phyloP scores from a whole-genome alignment of 2,888 invertebrate species.

The Melipona bicolor region DNA sequence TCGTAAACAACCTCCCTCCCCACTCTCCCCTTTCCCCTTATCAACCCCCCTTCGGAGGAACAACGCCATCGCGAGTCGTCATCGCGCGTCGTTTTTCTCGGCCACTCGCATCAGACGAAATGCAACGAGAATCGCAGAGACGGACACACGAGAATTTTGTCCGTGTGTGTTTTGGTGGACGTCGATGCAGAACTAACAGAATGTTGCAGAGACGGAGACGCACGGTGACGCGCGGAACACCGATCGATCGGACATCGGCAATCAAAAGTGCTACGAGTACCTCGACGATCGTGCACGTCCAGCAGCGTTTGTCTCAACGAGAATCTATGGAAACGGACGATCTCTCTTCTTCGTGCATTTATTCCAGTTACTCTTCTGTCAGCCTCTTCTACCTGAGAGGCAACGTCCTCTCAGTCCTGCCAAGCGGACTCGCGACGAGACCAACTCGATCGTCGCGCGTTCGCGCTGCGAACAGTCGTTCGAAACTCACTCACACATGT shows the following conservation, averaged over 20 bases:
- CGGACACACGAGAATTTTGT: neutral
- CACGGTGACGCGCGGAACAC: no score
- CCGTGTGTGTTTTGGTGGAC: no score
- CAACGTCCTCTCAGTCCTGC: slow-evolving; percentile 31
- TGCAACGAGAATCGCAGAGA: no score
- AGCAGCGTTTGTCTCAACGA: slow-evolving; percentile 56
- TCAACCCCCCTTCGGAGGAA: neutral
- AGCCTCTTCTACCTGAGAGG: neutral
- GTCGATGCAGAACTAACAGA: no score
- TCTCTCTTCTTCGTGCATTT: slow-evolving; percentile 68
- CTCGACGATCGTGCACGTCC: slow-evolving; percentile 55
- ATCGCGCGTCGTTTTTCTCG: neutral
- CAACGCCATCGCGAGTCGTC: neutral
- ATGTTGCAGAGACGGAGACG: neutral
- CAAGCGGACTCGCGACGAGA: slow-evolving; percentile 15
- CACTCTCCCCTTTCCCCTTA: no score
- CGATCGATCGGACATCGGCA: slow-evolving; percentile 32
- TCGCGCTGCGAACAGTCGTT: slow-evolving; percentile 17
- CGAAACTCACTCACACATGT: neutral
- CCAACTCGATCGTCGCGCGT: slow-evolving; percentile 14
- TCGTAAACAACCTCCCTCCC: neutral
- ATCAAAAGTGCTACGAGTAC: neutral
- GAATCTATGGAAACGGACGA: slow-evolving; percentile 66
- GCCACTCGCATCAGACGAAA: neutral
- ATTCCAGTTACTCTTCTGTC: slow-evolving; percentile 51